Base-by-base conservation (phyloP, 1,140 invertebrate species). In the Cydia amplana region DNA sequence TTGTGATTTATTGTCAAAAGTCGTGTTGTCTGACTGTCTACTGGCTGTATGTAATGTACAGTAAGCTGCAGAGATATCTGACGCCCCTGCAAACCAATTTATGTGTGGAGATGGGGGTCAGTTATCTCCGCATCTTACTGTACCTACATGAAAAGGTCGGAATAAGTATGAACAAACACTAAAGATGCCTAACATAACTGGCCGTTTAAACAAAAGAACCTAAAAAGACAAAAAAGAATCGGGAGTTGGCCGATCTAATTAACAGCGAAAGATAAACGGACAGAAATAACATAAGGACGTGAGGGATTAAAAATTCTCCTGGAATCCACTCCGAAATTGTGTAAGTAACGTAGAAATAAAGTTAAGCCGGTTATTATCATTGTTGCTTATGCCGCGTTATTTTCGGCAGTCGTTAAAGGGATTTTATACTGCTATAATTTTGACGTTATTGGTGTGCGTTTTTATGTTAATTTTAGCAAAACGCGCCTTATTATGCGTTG, bases 261-360 rank as follows among this genome's bases (percentile, higher is more conserved):
- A 70, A 70, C 65, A 70, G n/a, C 6, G 32, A 70, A 36, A 67
- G 65, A 70, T 70, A 32, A 70, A 70, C 65, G 65, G n/a, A 70
- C 65, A 9, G 65, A 70, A 70, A 70, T 70, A 70, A 70, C 28
- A 43, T 36, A 70, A 70, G 65, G 23, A 67, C 25, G 64, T 40
- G 65, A 40, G 32, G 16, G 65, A 43, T 70, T 70, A 36, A 70
- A 70, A 70, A 36, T 70, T 40, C 28, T 18, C 64, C n/a, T 18
- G 65, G 65, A 70, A 18, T 43, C 28, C 28, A 32, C 28, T 70
- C 64, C 64, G 16, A 7, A 36, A 70, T 70, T 70, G 28, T 67
- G 32, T 67, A 36, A 67, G 28, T 28, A 28, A 28, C 25, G 28
- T 70, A 36, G 65, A 36, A 70, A 70, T 70, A 70, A 70, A 70